Evolutionary conservation across 2,888 invertebrate species (phyloP).

Genomic region (Hirtodrosophila duncani): DNA sequence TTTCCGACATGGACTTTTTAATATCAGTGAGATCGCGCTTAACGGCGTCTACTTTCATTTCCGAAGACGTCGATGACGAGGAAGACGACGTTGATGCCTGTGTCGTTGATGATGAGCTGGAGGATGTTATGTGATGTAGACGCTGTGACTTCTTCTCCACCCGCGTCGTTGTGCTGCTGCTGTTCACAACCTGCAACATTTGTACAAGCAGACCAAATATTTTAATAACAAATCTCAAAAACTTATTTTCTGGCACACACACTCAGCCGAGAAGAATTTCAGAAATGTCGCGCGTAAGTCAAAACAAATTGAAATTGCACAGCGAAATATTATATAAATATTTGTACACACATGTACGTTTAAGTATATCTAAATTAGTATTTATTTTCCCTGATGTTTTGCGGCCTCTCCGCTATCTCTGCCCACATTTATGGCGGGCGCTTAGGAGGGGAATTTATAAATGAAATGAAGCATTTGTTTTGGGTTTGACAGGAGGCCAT

Average conservation of each 20-base stretch:
- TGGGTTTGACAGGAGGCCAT: conserved; percentile 22
- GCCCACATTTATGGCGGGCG: conserved; percentile 45
- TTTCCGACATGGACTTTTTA: conserved; percentile 91
- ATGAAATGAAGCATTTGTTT: conserved; percentile 42
- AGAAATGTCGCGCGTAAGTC: conserved; percentile 8
- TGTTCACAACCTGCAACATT: conserved; percentile 77
- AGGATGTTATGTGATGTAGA: conserved; percentile 75
- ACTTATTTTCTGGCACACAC: conserved; percentile 12
- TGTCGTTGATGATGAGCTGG: conserved; percentile 73
- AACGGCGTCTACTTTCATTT: conserved; percentile 89
- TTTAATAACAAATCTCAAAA: too few relatives aligned
- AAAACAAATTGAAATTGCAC: conserved; percentile 6
- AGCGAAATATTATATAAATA: conserved; percentile 27
- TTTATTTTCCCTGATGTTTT: too few relatives aligned
- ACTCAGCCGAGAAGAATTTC: conserved; percentile 16
- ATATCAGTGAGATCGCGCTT: conserved; percentile 85
- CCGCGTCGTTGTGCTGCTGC: conserved; percentile 78
- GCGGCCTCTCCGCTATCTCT: conserved; percentile 38
- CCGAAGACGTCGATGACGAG: conserved; percentile 80
- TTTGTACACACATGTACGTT: background rate
- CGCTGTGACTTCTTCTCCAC: conserved; percentile 78
- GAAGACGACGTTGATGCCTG: conserved; percentile 78
- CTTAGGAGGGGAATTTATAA: conserved; percentile 50
- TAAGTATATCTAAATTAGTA: conserved; percentile 7
- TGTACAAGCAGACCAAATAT: too few relatives aligned